Conservation (phyloP, 2,888 invertebrate species). For the Boloria selene region DNA sequence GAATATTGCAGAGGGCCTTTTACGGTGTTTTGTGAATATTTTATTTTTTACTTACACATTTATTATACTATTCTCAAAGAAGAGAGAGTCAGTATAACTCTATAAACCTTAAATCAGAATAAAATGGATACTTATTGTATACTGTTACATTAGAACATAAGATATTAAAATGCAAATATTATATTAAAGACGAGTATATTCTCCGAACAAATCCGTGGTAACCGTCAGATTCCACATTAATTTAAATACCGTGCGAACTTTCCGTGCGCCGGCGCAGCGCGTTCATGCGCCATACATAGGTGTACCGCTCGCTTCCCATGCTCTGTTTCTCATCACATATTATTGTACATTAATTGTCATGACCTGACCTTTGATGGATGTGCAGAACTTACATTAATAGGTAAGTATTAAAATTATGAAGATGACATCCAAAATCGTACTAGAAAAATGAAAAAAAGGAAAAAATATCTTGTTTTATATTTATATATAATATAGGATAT, state of each 20-base stretch:
- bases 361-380: constrained; percentile 56
- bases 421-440: too few species aligned
- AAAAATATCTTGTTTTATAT: too few species aligned
- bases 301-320: constrained; percentile 70
- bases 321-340: constrained; percentile 63
- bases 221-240: constrained; percentile 40
- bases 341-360: constrained; percentile 64
- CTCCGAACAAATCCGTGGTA: constrained; percentile 34
- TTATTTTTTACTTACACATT: background rate
- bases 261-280: constrained; percentile 39
- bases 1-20: background rate
- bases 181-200: constrained; percentile 24
- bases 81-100: too few species aligned
- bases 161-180: constrained; percentile 16
- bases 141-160: background rate
- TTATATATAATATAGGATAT: too few species aligned
- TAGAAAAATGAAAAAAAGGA: too few species aligned
- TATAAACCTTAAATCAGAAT: background rate
- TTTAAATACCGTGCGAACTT: constrained; percentile 49
- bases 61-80: background rate
- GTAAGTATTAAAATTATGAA: constrained; percentile 2
- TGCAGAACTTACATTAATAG: constrained; percentile 14
- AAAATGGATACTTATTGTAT: background rate
- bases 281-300: constrained; percentile 40
- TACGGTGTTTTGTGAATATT: background rate